phyloP scores from a whole-genome alignment of 1,140 invertebrate species.

The Listronotus oregonensis region DNA sequence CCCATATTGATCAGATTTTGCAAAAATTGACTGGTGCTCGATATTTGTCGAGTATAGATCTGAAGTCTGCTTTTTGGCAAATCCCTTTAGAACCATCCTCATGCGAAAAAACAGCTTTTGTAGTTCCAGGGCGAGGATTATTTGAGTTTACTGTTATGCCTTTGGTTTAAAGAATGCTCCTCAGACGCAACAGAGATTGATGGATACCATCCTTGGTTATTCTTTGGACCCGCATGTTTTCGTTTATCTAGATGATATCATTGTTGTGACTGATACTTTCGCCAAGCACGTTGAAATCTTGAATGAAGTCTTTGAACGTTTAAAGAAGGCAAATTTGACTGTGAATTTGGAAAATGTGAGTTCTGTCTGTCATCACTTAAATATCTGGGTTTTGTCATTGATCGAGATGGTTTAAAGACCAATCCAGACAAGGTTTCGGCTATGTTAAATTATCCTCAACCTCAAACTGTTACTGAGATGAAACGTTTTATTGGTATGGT shows the following conservation, averaged over 20 bases:
- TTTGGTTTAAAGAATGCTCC: too few relatives aligned
- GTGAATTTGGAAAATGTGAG: slow-evolving; percentile 48
- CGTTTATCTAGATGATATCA: slow-evolving; percentile 40
- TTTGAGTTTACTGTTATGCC: too few relatives aligned
- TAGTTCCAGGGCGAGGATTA: slow-evolving; percentile 47
- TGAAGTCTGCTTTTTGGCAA: slow-evolving; percentile 54
- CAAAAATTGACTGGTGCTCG: slow-evolving; percentile 39
- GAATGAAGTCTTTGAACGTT: slow-evolving; percentile 48
- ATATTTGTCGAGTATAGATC: slow-evolving; percentile 13
- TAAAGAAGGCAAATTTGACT: slow-evolving; percentile 15
- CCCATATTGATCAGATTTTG: slow-evolving; percentile 48
- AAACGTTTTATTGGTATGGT: slow-evolving; percentile 47
- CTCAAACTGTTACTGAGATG: slow-evolving; percentile 32
- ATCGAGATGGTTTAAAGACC: slow-evolving; percentile 44
- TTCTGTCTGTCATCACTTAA: slow-evolving; percentile 36
- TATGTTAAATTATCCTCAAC: slow-evolving; percentile 3
- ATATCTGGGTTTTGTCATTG: slow-evolving; percentile 49
- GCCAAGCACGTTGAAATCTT: slow-evolving; percentile 60
- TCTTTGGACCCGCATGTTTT: slow-evolving; percentile 24
- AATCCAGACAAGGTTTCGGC: slow-evolving; percentile 26
- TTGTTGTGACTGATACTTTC: slow-evolving; percentile 50
- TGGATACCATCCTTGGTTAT: too few relatives aligned
- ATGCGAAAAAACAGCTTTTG: slow-evolving; percentile 43
- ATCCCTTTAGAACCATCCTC: slow-evolving; percentile 55
- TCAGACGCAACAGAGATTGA: too few relatives aligned